These are phyloP conservation scores for Cyprinodon tularosa DNA, from an alignment of 2,113 vertebrate species.

Conservation along the genomic window DNA sequence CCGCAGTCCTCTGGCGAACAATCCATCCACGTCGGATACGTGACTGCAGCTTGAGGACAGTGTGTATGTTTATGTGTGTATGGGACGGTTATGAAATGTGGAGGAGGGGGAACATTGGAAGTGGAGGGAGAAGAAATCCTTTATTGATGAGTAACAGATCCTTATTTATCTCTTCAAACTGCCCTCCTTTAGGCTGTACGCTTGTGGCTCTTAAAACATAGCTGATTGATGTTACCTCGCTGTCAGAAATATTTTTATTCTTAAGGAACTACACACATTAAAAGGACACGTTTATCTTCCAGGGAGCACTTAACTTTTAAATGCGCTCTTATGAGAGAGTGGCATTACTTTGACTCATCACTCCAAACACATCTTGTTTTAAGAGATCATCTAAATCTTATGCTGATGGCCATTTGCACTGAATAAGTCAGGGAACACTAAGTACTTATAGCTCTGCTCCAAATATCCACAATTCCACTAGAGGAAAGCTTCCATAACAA, in stretches of 20 bases:
- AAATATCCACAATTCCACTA: slow-evolving; percentile 11
- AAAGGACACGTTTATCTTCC: slow-evolving; percentile 34
- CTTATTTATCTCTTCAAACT: slow-evolving; percentile 5
- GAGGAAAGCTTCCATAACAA: slow-evolving; percentile 26
- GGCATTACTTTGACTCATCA: background rate
- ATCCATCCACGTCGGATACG: slow-evolving; percentile 33
- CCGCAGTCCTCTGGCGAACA: background rate
- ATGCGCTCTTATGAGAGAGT: background rate
- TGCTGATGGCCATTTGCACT: slow-evolving; percentile 5
- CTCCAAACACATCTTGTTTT: background rate
- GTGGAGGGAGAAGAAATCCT: slow-evolving; percentile 27
- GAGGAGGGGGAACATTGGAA: slow-evolving; percentile 12
- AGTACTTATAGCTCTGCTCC: background rate
- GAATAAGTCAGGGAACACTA: background rate
- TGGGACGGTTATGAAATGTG: slow-evolving; percentile 33
- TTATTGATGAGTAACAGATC: slow-evolving; percentile 46
- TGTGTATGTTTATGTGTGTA: slow-evolving; percentile 5
- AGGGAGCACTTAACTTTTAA: background rate
- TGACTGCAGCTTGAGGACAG: background rate
- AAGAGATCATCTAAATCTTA: background rate
- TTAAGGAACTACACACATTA: slow-evolving; percentile 19
- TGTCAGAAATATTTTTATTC: slow-evolving; percentile 29
- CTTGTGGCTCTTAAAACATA: slow-evolving; percentile 45
- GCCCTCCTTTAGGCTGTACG: slow-evolving; percentile 33
- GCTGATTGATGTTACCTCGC: slow-evolving; percentile 43